Evolutionary conservation across 2,113 vertebrate genomes (phyloP).

Genomic region (Dasyornis broadbenti): DNA sequence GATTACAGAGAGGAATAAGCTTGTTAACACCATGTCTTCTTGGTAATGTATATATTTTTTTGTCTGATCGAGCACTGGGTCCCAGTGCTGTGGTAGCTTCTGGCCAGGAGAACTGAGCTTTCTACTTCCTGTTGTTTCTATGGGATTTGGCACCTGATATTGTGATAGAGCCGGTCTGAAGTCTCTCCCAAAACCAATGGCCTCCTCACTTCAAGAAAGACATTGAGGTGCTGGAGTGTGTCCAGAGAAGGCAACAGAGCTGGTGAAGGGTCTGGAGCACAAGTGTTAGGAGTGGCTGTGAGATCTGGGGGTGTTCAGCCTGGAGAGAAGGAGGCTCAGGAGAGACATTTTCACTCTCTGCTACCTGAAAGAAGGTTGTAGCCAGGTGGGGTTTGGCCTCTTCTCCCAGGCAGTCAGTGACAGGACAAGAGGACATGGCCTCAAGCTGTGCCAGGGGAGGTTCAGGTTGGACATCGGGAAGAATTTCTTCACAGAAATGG

Average conservation of each 20-base stretch:
- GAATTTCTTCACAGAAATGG: neutral
- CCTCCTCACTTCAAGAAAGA: neutral
- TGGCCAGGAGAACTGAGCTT: neutral
- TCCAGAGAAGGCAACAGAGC: neutral
- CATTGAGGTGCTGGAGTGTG: no score
- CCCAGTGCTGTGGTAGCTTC: neutral
- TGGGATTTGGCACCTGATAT: neutral
- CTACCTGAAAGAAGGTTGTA: neutral
- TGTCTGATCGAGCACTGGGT: neutral
- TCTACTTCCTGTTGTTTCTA: neutral
- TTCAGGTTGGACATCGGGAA: neutral
- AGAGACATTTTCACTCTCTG: neutral
- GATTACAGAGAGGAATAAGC: neutral
- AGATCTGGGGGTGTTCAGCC: neutral
- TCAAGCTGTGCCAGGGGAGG: neutral
- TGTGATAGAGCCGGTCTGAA: neutral
- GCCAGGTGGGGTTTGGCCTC: neutral
- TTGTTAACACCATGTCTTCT: neutral
- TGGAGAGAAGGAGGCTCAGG: neutral
- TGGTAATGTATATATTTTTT: neutral
- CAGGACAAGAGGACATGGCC: neutral
- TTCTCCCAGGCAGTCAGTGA: neutral
- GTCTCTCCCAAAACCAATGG: neutral
- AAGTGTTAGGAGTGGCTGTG: fast-evolving
- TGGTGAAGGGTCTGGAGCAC: neutral